Evolutionary conservation across 2,888 invertebrate genomes (phyloP).

Genomic region (Orthonychiurus folsomi): DNA sequence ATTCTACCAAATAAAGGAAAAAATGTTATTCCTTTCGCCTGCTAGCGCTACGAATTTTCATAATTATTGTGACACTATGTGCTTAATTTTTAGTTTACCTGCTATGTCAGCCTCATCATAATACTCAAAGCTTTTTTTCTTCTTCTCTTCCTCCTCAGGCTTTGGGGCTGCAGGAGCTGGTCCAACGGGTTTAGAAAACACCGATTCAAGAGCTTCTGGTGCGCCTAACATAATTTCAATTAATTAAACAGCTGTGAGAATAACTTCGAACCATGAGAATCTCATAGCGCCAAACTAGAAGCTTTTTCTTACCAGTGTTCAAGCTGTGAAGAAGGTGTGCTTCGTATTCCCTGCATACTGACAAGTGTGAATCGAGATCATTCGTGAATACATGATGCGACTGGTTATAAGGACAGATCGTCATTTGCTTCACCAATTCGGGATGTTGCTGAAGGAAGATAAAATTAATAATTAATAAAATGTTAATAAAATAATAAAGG

Average conservation of each 20-base stretch:
- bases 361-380: neutral
- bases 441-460: neutral
- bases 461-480: neutral
- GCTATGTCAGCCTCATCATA: too few relatives aligned
- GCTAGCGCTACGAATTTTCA: too few relatives aligned
- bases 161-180: neutral
- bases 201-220: too few relatives aligned
- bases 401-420: neutral
- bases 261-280: neutral
- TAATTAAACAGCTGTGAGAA: neutral
- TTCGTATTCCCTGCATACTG: neutral
- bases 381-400: neutral
- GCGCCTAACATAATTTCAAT: neutral
- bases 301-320: neutral
- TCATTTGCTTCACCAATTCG: neutral
- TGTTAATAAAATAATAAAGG: neutral
- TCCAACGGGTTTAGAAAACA: neutral
- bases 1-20: neutral
- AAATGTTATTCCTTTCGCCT: neutral
- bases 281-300: neutral
- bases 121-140: neutral
- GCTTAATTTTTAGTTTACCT: too few relatives aligned
- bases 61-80: too few relatives aligned
- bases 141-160: neutral
- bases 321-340: neutral